Conservation (phyloP, 2,797 vertebrate species). For the Danio jaintianensis region DNA sequence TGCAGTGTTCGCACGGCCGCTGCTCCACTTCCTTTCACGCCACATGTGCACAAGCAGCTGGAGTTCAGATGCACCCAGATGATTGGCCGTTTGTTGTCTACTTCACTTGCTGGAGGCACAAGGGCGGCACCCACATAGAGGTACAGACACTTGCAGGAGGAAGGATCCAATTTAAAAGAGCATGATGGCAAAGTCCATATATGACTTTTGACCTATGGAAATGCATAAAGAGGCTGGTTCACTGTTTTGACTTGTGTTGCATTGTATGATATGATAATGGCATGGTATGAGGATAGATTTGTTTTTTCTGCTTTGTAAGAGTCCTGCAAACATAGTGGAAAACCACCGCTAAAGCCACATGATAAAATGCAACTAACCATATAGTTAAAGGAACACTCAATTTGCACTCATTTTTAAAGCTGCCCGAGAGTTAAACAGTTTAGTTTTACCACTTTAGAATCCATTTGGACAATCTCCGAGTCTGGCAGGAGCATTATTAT, state of each 20-base stretch:
- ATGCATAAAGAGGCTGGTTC: background rate
- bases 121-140: conserved; percentile 82
- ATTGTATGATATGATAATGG: background rate
- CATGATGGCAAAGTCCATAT: background rate
- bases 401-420: no score
- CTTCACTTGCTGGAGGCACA: conserved; percentile 94
- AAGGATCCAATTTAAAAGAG: background rate
- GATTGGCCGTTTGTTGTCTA: conserved; percentile 98
- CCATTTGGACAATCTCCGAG: no score
- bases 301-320: background rate
- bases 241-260: background rate
- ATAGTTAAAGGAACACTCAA: no score
- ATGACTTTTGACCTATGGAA: background rate
- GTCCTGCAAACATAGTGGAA: background rate
- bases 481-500: no score
- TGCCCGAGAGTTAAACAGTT: no score
- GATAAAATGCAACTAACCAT: background rate
- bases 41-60: conserved; percentile 94
- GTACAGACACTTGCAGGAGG: conserved; percentile 68
- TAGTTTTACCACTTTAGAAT: no score
- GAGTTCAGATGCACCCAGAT: conserved; percentile 94
- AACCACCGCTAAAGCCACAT: background rate
- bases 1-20: conserved; percentile 96
- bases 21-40: conserved; percentile 96
- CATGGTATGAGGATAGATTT: background rate